Base-by-base conservation (phyloP, 2,888 invertebrate genomes). In the Monoplex corrugatus region DNA sequence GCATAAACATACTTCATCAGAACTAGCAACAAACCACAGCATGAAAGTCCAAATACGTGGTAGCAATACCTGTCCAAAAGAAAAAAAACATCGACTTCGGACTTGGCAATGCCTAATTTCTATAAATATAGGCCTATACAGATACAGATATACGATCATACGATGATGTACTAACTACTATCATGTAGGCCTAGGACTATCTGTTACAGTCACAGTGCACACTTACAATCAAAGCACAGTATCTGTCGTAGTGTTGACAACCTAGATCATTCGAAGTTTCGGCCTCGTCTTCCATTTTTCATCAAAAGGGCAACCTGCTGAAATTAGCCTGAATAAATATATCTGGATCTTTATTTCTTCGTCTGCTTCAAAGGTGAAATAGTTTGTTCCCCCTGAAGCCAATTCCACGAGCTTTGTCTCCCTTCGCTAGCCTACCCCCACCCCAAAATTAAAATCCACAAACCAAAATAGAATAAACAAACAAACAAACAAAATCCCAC, bases 211-310 rank as follows among this genome's bases (percentile, higher is more conserved):
- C 13, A 8, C 13, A 35, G 5, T 32, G 10, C 19, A 16, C 50
- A 86, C 86, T 86, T 68, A 86, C 86, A 32, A 86, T 86, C n/a
- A 86, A n/a, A 40, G 86, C 86, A 8, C 86, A 86, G 63, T 86
- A 68, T 68, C 86, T 68, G 68, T 86, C n/a, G 16, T 86, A 86
- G 43, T 86, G 86, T n/a, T 68, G 43, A 43, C 86, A 86, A 35
- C 86, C 86, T 2, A 68, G 63, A 40, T 45, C 35, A 63, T n/a
- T n/a, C n/a, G n/a, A n/a, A n/a, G n/a, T n/a, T n/a, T 43, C 38
- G 16, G 2, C 38, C 19, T 45, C 57, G 50, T 50, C 57, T 16
- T 50, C 50, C 84, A 84, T 83, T 80, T 40, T 83, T 45, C 45
- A 16, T 45, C 43, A 28, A n/a, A n/a, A n/a, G n/a, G n/a, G 72